phyloP scores from a whole-genome alignment of 2,888 invertebrate genomes.

The Calameuta pallipes region DNA sequence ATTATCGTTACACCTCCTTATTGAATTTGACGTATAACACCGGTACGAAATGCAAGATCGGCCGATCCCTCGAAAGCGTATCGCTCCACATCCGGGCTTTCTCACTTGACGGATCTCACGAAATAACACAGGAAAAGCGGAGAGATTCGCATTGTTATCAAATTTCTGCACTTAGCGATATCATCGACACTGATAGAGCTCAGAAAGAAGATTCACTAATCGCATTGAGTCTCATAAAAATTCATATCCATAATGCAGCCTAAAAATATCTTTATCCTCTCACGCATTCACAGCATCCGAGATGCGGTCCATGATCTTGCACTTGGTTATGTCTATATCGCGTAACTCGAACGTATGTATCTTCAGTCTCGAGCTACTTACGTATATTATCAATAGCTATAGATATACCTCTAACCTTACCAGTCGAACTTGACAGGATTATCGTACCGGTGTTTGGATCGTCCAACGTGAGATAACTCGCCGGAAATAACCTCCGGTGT shows the following conservation, averaged over 20 bases:
- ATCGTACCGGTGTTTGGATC: background rate
- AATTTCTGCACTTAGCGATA: background rate
- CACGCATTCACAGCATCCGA: background rate
- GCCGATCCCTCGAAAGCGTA: background rate
- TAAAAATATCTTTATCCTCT: background rate
- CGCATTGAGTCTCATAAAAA: background rate
- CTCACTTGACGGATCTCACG: background rate
- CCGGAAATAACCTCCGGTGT: background rate
- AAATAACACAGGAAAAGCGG: background rate
- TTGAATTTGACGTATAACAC: background rate
- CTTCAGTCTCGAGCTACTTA: background rate
- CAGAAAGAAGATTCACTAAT: background rate
- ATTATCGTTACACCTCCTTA: background rate
- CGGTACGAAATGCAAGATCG: background rate
- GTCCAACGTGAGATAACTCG: background rate
- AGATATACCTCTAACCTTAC: background rate
- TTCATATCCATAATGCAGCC: background rate
- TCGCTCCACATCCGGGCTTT: background rate
- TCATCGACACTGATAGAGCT: background rate
- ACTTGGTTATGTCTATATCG: background rate
- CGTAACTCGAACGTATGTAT: background rate
- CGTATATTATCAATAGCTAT: background rate
- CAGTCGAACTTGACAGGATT: background rate
- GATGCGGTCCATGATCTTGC: background rate
- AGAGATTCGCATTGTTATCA: background rate